Evolutionary conservation across 2,113 vertebrate species (phyloP).

Genomic region (Bothrops jararaca): DNA sequence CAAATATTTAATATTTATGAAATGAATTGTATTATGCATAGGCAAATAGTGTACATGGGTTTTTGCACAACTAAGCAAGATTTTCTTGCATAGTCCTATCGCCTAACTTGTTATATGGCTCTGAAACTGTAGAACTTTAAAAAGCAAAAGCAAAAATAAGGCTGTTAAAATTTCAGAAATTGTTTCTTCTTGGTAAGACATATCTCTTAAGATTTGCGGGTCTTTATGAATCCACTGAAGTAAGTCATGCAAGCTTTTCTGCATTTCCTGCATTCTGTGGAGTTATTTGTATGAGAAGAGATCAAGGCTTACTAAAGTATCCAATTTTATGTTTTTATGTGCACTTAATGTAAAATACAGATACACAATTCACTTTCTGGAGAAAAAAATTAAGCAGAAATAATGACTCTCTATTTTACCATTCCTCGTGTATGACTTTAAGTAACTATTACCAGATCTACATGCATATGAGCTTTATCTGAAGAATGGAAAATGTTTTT

Average conservation of each 20-base stretch:
- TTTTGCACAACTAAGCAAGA: not conserved
- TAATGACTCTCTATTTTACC: not conserved
- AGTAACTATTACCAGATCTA: not conserved
- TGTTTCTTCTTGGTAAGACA: accelerated
- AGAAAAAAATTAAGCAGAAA: not conserved
- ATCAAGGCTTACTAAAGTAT: not conserved
- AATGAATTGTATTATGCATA: not conserved
- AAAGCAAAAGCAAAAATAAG: not conserved
- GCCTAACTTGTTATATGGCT: not conserved
- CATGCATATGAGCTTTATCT: not conserved
- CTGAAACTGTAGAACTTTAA: not conserved
- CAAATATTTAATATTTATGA: not conserved
- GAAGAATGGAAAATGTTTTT: not conserved
- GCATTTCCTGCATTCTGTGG: not conserved
- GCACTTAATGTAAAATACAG: not conserved
- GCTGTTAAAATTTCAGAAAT: not conserved
- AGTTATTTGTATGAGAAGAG: not conserved
- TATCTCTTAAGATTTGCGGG: not conserved
- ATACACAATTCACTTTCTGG: not conserved
- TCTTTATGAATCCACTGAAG: not conserved
- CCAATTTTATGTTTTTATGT: not conserved
- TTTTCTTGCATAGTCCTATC: not conserved
- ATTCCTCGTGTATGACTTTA: not conserved
- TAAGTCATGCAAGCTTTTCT: not conserved
- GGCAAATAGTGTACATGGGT: not conserved